Conservation (phyloP, 2,888 invertebrate genomes). For the Spodoptera picta region DNA sequence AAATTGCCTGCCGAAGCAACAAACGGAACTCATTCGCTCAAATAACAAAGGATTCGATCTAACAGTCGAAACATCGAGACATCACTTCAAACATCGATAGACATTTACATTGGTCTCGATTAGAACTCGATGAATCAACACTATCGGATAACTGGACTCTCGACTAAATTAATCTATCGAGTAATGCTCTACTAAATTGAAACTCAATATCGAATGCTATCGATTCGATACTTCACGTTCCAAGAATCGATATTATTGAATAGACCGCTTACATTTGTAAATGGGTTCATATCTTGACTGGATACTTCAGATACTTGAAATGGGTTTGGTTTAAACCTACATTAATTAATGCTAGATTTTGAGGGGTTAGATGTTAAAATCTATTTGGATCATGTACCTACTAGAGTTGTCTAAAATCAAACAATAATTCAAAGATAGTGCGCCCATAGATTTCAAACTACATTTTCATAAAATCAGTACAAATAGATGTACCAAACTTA, state of each 20-base stretch:
- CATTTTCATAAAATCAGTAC: no score
- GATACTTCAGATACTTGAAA: slow-evolving; percentile 11
- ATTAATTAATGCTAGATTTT: slow-evolving; percentile 13
- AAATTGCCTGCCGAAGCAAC: slow-evolving; percentile 24
- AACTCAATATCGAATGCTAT: slow-evolving; percentile 42
- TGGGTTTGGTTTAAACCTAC: slow-evolving; percentile 15
- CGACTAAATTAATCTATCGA: slow-evolving; percentile 54
- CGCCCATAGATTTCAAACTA: no score
- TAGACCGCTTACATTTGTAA: slow-evolving; percentile 16
- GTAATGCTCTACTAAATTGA: slow-evolving; percentile 51
- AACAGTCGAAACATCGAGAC: slow-evolving; percentile 33
- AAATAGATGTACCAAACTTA: no score
- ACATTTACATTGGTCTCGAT: slow-evolving; percentile 51
- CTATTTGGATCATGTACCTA: background rate
- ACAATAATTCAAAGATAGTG: no score
- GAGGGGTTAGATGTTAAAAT: background rate
- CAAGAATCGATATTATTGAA: slow-evolving; percentile 24
- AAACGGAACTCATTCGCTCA: slow-evolving; percentile 34
- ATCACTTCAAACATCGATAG: slow-evolving; percentile 44
- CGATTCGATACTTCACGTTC: slow-evolving; percentile 31
- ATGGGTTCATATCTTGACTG: slow-evolving; percentile 7
- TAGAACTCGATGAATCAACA: slow-evolving; percentile 55
- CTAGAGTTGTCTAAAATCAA: no score
- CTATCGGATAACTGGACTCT: slow-evolving; percentile 51
- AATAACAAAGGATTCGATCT: slow-evolving; percentile 46